Evolutionary conservation across 1,140 invertebrate genomes (phyloP), one percentile per base, ranked within the genome.

Genomic region (Atta cephalotes): DNA sequence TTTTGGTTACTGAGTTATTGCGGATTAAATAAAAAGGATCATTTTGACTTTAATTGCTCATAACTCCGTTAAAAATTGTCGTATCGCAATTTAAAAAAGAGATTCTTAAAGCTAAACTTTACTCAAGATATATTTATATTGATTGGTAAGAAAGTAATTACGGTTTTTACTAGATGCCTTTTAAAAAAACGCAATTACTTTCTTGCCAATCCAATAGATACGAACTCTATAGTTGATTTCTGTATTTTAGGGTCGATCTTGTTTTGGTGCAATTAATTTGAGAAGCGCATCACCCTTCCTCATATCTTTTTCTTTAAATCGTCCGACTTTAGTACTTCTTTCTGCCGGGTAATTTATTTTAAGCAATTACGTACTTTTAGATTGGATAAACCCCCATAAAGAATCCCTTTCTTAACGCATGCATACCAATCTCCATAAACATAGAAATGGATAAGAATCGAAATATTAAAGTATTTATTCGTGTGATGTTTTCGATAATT

Each of bases 351-450:
- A 74, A 66, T 66, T 89, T 88, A 88, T 89, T 89, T 89, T 77
- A 63, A 88, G 82, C 88, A 82, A 86, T 89, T 89, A 86, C 88
- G 76, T 51, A 77, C 66, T 68, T 70, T 35, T 53, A 77, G 58
- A 77, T 89, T 25, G 82, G 31, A 39, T 76, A 45, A 65, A 53
- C 45, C 49, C 71, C 31, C 71, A 35, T 63, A 63, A 86, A 78
- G 85, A 90, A 87, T 82, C 87, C 58, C 51, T 78, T 77, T 49
- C 82, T 12, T 71, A 77, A 51, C 80, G 87, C 28, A 51, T 39
- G 31, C 45, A 45, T 35, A 53, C 35, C 56, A 49, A 66, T 81
- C 78, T 87, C 78, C 10, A 62, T 56, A 56, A 68, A 78, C 21
- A 49, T 58, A 56, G 71, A 84, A 65, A 45, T 49, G 58, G 21